Evolutionary conservation across 2,797 vertebrate genomes (phyloP).

Genomic region (Acestrorhynchus altus): DNA sequence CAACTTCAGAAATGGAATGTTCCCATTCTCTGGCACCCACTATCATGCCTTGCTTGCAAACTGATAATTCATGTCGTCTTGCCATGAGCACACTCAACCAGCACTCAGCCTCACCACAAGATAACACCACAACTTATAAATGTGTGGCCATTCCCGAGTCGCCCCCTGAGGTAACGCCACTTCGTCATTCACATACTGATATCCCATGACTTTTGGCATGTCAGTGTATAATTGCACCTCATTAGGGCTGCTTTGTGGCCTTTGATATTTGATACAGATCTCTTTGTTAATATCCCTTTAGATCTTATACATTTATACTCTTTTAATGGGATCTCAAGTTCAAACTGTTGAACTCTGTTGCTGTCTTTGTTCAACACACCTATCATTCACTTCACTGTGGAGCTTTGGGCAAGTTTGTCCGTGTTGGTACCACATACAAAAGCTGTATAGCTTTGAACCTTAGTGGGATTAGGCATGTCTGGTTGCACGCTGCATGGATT

Average conservation of each 20-base stretch:
- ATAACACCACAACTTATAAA: too few species aligned
- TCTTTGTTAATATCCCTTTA: neutral
- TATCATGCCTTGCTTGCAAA: too few species aligned
- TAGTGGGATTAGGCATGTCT: conserved; percentile 71
- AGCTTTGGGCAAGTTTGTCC: conserved; percentile 63
- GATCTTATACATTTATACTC: neutral
- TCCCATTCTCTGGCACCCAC: too few species aligned
- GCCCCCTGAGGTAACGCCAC: too few species aligned
- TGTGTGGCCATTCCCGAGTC: too few species aligned
- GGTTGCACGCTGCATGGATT: conserved; percentile 57
- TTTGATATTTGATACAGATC: neutral
- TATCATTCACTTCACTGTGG: conserved; percentile 38
- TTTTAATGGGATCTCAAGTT: neutral
- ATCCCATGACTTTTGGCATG: too few species aligned
- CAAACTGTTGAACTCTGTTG: neutral
- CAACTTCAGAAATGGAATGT: too few species aligned
- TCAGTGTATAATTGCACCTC: neutral
- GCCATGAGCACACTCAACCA: too few species aligned
- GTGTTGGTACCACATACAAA: conserved; percentile 81
- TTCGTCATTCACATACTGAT: too few species aligned
- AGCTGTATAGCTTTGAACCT: conserved; percentile 70
- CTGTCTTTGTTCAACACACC: conserved; percentile 16
- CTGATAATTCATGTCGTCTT: too few species aligned
- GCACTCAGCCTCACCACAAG: too few species aligned
- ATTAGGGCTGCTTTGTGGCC: neutral